Percentiles rank a stretch among this genome's conserved stretches.
These are phyloP conservation scores for Mactra quadrangularis DNA, from an alignment of 1,140 invertebrate species.

Conservation along the genomic window DNA sequence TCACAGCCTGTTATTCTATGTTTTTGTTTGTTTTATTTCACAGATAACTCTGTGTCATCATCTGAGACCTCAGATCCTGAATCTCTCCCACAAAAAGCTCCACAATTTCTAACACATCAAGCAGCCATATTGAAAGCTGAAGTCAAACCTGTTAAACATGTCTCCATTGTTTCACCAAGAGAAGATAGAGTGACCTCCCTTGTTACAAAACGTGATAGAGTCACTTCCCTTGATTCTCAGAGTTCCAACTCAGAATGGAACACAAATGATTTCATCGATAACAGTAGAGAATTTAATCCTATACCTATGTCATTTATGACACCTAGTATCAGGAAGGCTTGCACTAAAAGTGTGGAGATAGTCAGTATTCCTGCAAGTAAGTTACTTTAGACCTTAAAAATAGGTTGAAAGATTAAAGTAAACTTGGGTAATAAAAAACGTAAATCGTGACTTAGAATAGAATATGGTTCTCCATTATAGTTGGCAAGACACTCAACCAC, in stretches of 20 bases:
- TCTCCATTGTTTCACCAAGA: conserved; percentile 13
- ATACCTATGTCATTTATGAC: conserved; percentile 10
- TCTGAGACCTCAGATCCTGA: neutral
- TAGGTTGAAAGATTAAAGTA: too few species aligned
- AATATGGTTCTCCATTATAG: too few species aligned
- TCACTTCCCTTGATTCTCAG: neutral
- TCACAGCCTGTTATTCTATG: too few species aligned
- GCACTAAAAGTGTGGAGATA: conserved; percentile 34
- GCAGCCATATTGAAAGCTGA: neutral
- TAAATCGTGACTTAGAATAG: too few species aligned
- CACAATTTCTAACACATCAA: neutral
- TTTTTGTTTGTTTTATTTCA: too few species aligned
- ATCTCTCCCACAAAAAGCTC: neutral
- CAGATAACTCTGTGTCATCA: too few species aligned
- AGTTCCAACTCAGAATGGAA: neutral
- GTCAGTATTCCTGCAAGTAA: conserved; percentile 50
- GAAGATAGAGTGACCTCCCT: neutral
- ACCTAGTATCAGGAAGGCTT: conserved; percentile 47
- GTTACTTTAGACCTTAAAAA: too few species aligned
- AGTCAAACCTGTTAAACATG: neutral
- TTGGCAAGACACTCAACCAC: too few species aligned
- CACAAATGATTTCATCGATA: neutral
- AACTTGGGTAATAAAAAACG: too few species aligned
- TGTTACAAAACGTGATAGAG: too few species aligned
- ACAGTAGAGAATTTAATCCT: neutral